These are phyloP conservation scores for Morone chrysops DNA, from an alignment of 2,113 vertebrate species.

Conservation along the genomic window DNA sequence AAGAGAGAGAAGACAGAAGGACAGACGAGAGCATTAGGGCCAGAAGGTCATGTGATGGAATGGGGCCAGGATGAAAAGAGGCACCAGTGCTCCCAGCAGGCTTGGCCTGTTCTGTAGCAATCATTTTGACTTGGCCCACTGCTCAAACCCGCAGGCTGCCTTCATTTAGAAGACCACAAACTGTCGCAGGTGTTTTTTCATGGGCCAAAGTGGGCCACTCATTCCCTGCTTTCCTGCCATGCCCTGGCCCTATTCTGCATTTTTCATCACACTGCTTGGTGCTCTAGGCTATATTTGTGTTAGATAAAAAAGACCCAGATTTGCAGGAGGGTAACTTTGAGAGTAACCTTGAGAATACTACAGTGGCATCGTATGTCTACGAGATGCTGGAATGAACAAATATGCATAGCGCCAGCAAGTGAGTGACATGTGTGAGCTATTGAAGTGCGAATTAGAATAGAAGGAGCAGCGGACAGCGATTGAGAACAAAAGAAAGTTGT, in stretches of 20 bases:
- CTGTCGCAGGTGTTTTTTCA: slow-evolving; percentile 72
- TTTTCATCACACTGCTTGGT: slow-evolving; percentile 47
- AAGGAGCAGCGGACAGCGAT: slow-evolving; percentile 15
- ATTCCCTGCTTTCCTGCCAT: slow-evolving; percentile 37
- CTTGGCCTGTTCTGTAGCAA: slow-evolving; percentile 64
- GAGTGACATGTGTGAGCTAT: slow-evolving; percentile 51
- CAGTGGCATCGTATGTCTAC: slow-evolving; percentile 1
- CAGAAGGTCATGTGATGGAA: slow-evolving; percentile 59
- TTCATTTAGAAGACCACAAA: slow-evolving; percentile 66
- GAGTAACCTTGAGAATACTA: slow-evolving; percentile 62
- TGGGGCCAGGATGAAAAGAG: slow-evolving; percentile 53
- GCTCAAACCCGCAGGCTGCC: slow-evolving; percentile 59
- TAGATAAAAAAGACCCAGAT: slow-evolving; percentile 55
- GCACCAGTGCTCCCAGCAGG: slow-evolving; percentile 68
- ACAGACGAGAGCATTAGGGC: slow-evolving; percentile 41
- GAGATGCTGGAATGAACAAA: slow-evolving; percentile 9
- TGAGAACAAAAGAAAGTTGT: slow-evolving; percentile 40
- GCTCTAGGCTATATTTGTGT: slow-evolving; percentile 48
- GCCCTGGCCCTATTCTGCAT: slow-evolving; percentile 53
- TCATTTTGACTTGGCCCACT: slow-evolving; percentile 52
- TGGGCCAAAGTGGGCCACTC: slow-evolving; percentile 62
- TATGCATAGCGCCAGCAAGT: slow-evolving; percentile 14
- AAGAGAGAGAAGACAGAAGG: slow-evolving; percentile 10
- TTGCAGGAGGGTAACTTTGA: slow-evolving; percentile 37
- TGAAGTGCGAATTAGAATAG: slow-evolving; percentile 48